Conservation (phyloP, 2,113 vertebrate species). For the Channa maculata region DNA sequence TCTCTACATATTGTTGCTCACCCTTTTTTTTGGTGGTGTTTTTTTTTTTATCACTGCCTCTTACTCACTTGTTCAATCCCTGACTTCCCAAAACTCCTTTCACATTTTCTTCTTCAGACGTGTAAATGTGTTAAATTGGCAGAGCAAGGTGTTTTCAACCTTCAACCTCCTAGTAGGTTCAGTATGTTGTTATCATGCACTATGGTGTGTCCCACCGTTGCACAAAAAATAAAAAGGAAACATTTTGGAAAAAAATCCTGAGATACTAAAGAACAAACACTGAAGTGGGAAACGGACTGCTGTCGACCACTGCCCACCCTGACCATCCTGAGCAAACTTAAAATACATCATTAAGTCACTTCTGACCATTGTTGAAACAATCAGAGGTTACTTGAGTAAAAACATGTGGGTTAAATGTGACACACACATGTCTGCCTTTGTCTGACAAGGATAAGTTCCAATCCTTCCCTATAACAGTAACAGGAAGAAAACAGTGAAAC, state of each 20-base stretch:
- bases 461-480: background rate
- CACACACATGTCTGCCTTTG: background rate
- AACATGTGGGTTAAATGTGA: constrained; percentile 1
- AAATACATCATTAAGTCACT: no score
- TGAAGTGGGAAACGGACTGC: no score
- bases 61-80: constrained; percentile 11
- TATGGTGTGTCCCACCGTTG: no score
- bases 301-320: no score
- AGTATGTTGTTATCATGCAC: no score
- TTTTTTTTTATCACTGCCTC: constrained; percentile 5
- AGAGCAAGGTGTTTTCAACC: no score
- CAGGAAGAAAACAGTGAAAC: background rate
- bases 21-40: background rate
- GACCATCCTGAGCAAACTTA: no score
- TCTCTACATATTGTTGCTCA: background rate
- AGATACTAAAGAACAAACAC: no score
- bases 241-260: no score
- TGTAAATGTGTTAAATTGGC: no score
- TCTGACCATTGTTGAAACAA: no score
- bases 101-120: constrained; percentile 1
- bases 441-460: background rate
- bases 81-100: constrained; percentile 5
- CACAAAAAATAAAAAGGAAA: no score
- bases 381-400: background rate
- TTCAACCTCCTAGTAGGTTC: background rate